These are phyloP conservation scores for Melierax canorus DNA, from an alignment of 2,113 vertebrate genomes.

Conservation along the genomic window DNA sequence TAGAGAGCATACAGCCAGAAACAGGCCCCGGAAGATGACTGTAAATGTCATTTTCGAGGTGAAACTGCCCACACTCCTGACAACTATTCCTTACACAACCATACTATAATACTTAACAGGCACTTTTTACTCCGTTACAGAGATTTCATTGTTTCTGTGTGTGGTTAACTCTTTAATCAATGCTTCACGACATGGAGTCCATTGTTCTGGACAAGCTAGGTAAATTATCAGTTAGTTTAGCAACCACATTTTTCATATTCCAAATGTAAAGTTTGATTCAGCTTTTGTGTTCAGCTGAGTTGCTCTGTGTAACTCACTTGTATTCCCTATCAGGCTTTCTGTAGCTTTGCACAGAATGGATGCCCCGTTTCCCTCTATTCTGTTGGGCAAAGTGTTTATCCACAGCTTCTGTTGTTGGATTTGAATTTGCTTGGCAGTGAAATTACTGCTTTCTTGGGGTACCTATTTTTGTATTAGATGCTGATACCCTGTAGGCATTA, in stretches of 20 bases:
- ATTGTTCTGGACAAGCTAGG: not conserved
- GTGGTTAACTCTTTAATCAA: not conserved
- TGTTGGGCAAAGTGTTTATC: not conserved
- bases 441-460: not conserved
- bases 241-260: not conserved
- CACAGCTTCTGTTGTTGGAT: not conserved
- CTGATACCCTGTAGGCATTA: not conserved
- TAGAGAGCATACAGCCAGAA: not conserved
- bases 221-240: not conserved
- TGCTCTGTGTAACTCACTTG: not conserved
- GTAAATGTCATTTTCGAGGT: not conserved
- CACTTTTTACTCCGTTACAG: not conserved
- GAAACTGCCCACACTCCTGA: not conserved
- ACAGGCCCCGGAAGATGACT: not conserved
- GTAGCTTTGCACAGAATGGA: not conserved
- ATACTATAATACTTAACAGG: not conserved
- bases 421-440: not conserved
- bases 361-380: not conserved
- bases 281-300: not conserved
- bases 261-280: not conserved
- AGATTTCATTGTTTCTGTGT: not conserved
- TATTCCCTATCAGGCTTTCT: not conserved
- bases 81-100: not conserved
- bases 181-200: not conserved
- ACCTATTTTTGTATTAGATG: not conserved